Base-by-base conservation (phyloP, 2,113 vertebrate genomes). In the Choloepus hoffmanni region DNA sequence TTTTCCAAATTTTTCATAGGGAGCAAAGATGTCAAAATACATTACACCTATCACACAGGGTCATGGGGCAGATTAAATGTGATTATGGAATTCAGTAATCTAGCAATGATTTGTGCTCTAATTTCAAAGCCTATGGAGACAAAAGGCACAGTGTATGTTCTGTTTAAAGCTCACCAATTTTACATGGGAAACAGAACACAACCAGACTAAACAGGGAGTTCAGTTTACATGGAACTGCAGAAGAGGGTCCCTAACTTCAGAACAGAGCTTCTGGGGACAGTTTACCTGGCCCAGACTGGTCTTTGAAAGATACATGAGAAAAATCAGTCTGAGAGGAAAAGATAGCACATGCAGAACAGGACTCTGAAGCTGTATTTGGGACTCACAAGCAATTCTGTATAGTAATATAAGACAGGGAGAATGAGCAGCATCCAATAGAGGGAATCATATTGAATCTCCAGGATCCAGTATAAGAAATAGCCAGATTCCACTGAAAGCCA, bases 301-400 rank as follows among this genome's bases (percentile, higher is more conserved):
- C 48, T 73, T 48, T 68, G 3, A 62, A 30, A 12, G 11, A 33
- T 7, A 21, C 55, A 30, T 67, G 67, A 85, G 36, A 55, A 79
- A 36, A 16, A 8, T 2, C 15, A 16, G 1, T 55, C 50, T 58
- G 19, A 14, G 40, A n/a, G 24, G 26, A 58, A 7, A 74, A 45
- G n/a, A 12, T 2, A 60, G 68, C 67, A 26, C 0, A 3, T 19
- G 4, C 10, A 53, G 26, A 53, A 5, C 13, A 53, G 8, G 26
- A 9, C 18, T 18, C 0, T 40, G 58, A 24, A 67, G 4, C 11
- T 9, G 24, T 0, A 0, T 53, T 33, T 36, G 12, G 9, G 14
- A 70, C 76, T 30, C 43, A 28, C 8, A 65, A 33, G 30, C n/a
- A 48, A 24, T 86, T 63, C n/a, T n/a, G 12, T 55, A 26, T 2